Evolutionary conservation across 2,888 invertebrate genomes (phyloP), one percentile per base, ranked within the genome.

Genomic region (Drosophila robusta): DNA sequence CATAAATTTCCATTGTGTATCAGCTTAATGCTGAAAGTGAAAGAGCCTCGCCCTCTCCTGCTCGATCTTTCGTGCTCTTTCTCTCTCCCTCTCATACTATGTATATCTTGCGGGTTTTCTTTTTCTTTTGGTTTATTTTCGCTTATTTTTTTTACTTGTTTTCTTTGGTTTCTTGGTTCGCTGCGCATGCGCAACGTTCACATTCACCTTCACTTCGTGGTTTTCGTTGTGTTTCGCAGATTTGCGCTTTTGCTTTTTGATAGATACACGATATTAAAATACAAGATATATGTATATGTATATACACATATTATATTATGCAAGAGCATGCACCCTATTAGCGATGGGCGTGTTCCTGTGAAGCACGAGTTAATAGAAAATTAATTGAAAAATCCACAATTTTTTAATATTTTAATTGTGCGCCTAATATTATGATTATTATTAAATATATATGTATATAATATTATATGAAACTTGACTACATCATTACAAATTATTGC

Each of bases 131-230:
- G 1, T 12, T 61, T 32, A n/a, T 64, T 50, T 44, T 42, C 18
- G 9, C 64, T 14, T 9, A 16, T 0, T 34, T 34, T 12, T 34
- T 34, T 34, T 34, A 4, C 34, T 22, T 18, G 34, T 32, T 46
- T 34, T 9, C 24, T 56, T 54, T 41, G 5, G 18, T 18, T 34
- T 55, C 49, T 62, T 58, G 51, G 57, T 73, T 77, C 62, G 68
- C 47, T 77, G 78, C 64, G 76, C 79, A 71, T 71, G 86, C 86
- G 80, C 80, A 61, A 60, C 61, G 26, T 52, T 72, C 44, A 51
- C 81, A 74, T 81, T 85, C 68, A 75, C 86, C 86, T 80, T 80
- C 86, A 75, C 51, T 82, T 58, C 26, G 42, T 29, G 54, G 49
- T 57, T 51, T n/a, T 42, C 36, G 36, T 38, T 24, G 42, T 49